Evolutionary conservation across 2,797 vertebrate genomes (phyloP).

Genomic region (Chlorospingus flavigularis): DNA sequence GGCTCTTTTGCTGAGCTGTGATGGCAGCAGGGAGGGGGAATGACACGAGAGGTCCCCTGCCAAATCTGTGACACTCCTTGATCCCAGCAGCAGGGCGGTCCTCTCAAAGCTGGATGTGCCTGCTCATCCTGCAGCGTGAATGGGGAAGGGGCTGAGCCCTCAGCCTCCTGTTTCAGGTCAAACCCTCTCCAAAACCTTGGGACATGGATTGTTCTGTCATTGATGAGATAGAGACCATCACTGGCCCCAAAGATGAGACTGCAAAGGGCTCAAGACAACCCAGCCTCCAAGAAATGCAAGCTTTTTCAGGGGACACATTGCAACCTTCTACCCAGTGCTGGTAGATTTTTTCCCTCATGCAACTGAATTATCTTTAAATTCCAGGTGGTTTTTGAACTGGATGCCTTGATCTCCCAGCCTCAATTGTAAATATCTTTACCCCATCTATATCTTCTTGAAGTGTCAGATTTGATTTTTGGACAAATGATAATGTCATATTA

Average conservation of each 20-base stretch:
- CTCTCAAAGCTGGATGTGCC: not conserved
- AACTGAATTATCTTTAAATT: not conserved
- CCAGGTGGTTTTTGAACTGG: not conserved
- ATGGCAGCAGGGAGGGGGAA: not conserved
- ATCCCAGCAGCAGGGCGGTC: not conserved
- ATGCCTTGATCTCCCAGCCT: not conserved
- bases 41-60: not conserved
- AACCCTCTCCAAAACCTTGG: not conserved
- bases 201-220: rapidly evolving
- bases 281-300: not conserved
- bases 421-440: not conserved
- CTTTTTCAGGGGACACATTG: not conserved
- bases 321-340: not conserved
- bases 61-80: not conserved
- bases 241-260: not conserved
- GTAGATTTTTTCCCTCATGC: not conserved
- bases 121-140: not conserved
- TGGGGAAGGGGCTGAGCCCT: not conserved
- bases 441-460: not conserved
- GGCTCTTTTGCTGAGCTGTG: not conserved
- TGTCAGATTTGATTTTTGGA: not conserved
- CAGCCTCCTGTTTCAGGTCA: not conserved
- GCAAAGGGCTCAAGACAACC: not conserved
- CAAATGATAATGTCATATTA: not conserved
- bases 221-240: not conserved